Percentiles rank a stretch among this genome's conserved stretches.
Conservation (phyloP, 1,140 invertebrate species). For the Xylocopa sonorina region DNA sequence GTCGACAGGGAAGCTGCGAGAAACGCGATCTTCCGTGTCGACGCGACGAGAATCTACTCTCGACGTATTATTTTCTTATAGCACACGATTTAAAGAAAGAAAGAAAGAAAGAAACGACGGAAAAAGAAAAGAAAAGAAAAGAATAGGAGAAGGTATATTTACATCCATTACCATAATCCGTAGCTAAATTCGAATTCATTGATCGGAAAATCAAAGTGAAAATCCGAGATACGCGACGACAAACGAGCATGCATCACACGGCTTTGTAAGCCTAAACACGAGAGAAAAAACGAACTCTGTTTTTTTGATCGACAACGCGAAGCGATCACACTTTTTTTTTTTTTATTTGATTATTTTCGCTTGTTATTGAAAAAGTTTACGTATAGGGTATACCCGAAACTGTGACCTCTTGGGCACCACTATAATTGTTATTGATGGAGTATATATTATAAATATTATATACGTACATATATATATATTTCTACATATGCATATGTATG, state of each 20-base stretch:
- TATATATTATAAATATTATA: constrained; percentile 47
- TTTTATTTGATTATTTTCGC: constrained; percentile 44
- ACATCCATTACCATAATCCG: not conserved
- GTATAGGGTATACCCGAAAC: constrained; percentile 35
- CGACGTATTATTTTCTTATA: not conserved
- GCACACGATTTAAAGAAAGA: no score
- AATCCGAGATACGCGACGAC: constrained; percentile 19
- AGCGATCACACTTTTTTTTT: constrained; percentile 48
- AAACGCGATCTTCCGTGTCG: not conserved
- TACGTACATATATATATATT: constrained; percentile 2
- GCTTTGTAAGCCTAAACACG: constrained; percentile 44
- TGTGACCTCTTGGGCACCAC: constrained; percentile 60
- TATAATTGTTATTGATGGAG: constrained; percentile 61
- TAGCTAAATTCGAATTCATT: constrained; percentile 3
- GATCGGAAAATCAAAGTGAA: not conserved
- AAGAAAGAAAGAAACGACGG: no score
- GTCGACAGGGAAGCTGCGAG: not conserved
- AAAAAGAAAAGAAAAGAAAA: not conserved
- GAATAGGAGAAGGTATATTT: not conserved
- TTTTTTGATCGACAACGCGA: constrained; percentile 38
- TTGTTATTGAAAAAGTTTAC: constrained; percentile 22
- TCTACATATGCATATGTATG: constrained; percentile 3
- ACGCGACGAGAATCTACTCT: not conserved
- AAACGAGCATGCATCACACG: constrained; percentile 42
- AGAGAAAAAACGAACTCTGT: constrained; percentile 39